Conservation (phyloP, 2,888 invertebrate genomes). For the Apoda limacodes region DNA sequence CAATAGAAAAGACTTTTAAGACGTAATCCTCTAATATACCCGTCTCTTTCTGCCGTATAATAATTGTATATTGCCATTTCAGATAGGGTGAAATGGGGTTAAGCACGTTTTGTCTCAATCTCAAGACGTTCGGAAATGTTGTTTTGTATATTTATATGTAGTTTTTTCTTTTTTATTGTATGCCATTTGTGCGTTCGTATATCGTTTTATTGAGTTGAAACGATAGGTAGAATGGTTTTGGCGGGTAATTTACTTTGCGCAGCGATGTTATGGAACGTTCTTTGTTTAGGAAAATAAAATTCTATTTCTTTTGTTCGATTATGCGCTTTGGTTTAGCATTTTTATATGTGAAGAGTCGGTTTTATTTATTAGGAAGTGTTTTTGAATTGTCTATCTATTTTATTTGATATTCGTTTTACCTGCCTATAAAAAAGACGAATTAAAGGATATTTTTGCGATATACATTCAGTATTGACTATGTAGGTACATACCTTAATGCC, state of each 20-base stretch:
- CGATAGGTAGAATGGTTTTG: slow-evolving; percentile 20
- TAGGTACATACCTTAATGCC: too few relatives aligned
- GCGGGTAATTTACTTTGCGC: slow-evolving; percentile 9
- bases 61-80: slow-evolving; percentile 20
- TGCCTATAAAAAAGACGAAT: too few relatives aligned
- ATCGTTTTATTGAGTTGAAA: slow-evolving; percentile 23
- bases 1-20: slow-evolving; percentile 40
- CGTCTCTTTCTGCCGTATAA: slow-evolving; percentile 34
- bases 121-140: slow-evolving; percentile 23
- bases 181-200: slow-evolving; percentile 25
- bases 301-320: too few relatives aligned
- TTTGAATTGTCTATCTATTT: neutral
- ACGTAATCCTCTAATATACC: slow-evolving; percentile 30
- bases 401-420: too few relatives aligned
- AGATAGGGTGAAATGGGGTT: slow-evolving; percentile 20
- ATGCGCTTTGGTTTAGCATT: too few relatives aligned
- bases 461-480: too few relatives aligned
- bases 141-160: slow-evolving; percentile 24
- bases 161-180: slow-evolving; percentile 27
- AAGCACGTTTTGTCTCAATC: slow-evolving; percentile 21
- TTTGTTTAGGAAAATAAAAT: too few relatives aligned
- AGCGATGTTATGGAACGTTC: too few relatives aligned
- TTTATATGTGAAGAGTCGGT: slow-evolving; percentile 1
- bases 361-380: slow-evolving; percentile 1
- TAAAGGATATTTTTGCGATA: too few relatives aligned